Evolutionary conservation across 23 tunicate species (phyloP), one percentile per base, ranked within the genome.

Genomic region (Phallusia fumigata): DNA sequence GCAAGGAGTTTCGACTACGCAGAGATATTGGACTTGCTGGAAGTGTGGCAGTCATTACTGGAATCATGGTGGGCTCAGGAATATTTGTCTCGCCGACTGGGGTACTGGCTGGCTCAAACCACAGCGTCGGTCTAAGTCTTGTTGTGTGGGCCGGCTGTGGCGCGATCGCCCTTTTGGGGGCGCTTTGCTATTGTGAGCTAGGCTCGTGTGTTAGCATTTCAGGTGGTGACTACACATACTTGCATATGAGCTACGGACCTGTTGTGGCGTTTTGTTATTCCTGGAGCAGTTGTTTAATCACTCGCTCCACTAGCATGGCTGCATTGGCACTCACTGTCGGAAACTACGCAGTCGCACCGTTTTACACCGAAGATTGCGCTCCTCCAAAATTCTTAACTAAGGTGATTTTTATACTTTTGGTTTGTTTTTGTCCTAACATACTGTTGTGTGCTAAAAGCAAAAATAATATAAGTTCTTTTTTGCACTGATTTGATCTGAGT

Each of bases 151-250:
- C 73, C 0, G 88, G 81, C 30, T 84, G 88, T 64, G 82, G 94
- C 64, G 15, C 72, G 1, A 75, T 84, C 8, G 75, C 88, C 11
- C 30, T 53, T 19, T 0, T 86, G 30, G 73, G 88, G 0, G 82
- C 89, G 19, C 74, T 89, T 75, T 89, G 94, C 35, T 89, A 84
- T 76, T 88, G 89, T 52, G 94, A 89, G 74, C 88, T 79, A n/a
- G 94, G 94, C 3, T 32, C 88, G 3, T 36, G 65, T 8, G 26
- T 89, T 11, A 64, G n/a, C 34, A 85, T 77, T 10, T 84, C 88
- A 3, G 94, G 94, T 0, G 77, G 65, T 0, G 89, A 84, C 30
- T 75, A 84, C 51, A 35, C 77, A 5, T 50, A 89, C 69, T 40
- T 89, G 21, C 75, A 89, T n/a, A 45, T 77, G 18, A 85, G 74